Base-by-base conservation (phyloP, 2,888 invertebrate genomes). In the Ormia ochracea region DNA sequence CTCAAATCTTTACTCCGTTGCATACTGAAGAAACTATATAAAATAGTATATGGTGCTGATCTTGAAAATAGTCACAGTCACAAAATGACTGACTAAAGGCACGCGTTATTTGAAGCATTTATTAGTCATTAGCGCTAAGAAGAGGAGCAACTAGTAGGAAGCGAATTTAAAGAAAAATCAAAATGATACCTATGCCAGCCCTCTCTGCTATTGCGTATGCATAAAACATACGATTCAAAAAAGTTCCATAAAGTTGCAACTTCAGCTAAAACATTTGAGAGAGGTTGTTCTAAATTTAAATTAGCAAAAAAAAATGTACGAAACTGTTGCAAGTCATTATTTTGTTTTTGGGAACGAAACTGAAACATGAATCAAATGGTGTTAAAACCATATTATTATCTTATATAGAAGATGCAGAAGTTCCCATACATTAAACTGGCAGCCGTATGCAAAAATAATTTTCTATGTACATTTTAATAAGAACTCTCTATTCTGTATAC, bases 41-140 rank as follows among this genome's bases (percentile, higher is more conserved):
- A 43, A 75, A 26, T 58, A 68, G 50, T n/a, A n/a, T n/a, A 75
- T 59, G 36, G 17, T 41, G 19, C 7, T 63, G 61, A 76, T 56
- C 69, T 69, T 69, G 54, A 69, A 45, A 61, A 23, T 12, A 45
- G n/a, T n/a, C 7, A 52, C 7, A 59, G 23, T 21, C 21, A 26
- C 33, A 21, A 31, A 52, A 50, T 19, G 43, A 7, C 54, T 38
- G 56, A 70, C 33, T 6, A 48, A 63, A 43, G 61, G 72, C 80
- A 80, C 72, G 66, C 61, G 72, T 59, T 70, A 10, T 72, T 56
- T 56, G 9, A 12, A 72, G 31, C 75, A 72, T 50, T 33, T 63
- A 69, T 41, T 52, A 59, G 52, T 65, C 56, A 48, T 63, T 77
- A 48, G 48, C 43, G 43, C 50, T 73, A 36, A 21, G 17, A 5